Evolutionary conservation across 1,140 invertebrate species (phyloP).

Genomic region (Sycobia sp.): DNA sequence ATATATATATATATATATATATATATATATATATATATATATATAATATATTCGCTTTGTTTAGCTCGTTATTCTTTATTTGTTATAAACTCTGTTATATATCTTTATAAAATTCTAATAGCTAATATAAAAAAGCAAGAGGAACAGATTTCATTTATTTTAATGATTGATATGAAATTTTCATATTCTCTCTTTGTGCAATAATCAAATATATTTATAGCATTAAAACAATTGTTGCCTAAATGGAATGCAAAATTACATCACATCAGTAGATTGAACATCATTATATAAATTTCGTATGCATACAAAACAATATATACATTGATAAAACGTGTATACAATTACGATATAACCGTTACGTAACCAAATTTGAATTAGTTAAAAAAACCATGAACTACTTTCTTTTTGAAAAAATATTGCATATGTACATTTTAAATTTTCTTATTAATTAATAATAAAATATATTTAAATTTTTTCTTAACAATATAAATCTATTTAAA

Average conservation of each 20-base stretch:
- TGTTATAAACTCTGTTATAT: constrained; percentile 14
- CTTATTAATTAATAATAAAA: too few relatives aligned
- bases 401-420: too few relatives aligned
- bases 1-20: too few relatives aligned
- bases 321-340: too few relatives aligned
- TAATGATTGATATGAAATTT: constrained; percentile 11
- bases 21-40: too few relatives aligned
- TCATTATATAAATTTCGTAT: constrained; percentile 4
- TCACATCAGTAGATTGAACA: background rate
- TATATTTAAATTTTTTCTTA: too few relatives aligned
- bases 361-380: too few relatives aligned
- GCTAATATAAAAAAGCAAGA: constrained; percentile 16
- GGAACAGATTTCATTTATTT: constrained; percentile 12
- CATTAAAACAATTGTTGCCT: constrained; percentile 11
- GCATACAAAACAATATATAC: constrained; percentile 5
- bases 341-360: too few relatives aligned
- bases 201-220: constrained; percentile 1
- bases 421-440: too few relatives aligned
- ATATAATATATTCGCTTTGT: constrained; percentile 29
- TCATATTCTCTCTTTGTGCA: constrained; percentile 16
- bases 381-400: too few relatives aligned
- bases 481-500: too few relatives aligned
- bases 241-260: constrained; percentile 26
- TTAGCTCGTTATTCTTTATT: constrained; percentile 7
- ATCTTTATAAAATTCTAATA: constrained; percentile 11